Percentiles rank a stretch among this genome's conserved stretches.
Evolutionary conservation across 2,888 invertebrate species (phyloP).

Genomic region (Oligia fasciuncula): DNA sequence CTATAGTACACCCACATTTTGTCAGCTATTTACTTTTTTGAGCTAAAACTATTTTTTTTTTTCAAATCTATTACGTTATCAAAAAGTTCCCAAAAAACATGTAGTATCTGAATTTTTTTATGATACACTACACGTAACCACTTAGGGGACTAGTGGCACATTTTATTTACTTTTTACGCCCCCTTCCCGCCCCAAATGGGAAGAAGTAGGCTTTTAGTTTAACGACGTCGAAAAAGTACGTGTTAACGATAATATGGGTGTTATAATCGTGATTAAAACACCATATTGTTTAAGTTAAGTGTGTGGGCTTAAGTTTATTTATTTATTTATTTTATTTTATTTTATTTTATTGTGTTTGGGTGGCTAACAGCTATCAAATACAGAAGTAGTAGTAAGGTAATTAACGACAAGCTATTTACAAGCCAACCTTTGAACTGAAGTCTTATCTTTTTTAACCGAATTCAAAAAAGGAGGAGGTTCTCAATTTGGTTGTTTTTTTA

Average conservation of each 20-base stretch:
- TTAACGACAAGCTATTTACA: too few relatives aligned
- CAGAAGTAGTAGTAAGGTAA: too few relatives aligned
- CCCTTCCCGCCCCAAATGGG: constrained; percentile 39
- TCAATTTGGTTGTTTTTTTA: too few relatives aligned
- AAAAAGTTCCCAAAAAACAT: not conserved
- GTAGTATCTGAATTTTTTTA: constrained; percentile 52
- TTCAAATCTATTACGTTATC: not conserved
- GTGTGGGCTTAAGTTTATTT: not conserved
- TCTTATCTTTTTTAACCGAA: not conserved
- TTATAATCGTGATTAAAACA: constrained; percentile 40
- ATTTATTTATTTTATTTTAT: too few relatives aligned
- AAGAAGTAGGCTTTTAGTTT: constrained; percentile 70
- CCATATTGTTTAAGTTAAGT: not conserved
- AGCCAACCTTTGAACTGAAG: not conserved
- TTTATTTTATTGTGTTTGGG: too few relatives aligned
- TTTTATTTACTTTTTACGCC: constrained; percentile 66
- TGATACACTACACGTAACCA: constrained; percentile 55
- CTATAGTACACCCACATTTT: not conserved
- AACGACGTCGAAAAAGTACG: constrained; percentile 61
- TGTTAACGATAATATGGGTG: constrained; percentile 46
- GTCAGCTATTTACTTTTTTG: not conserved
- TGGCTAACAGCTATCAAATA: too few relatives aligned
- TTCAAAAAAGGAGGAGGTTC: too few relatives aligned
- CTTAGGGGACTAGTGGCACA: constrained; percentile 30
- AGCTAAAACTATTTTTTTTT: not conserved